Percentiles rank a stretch among this genome's conserved stretches.
Evolutionary conservation across 2,113 vertebrate species (phyloP).

Genomic region (Leucopternis melanops): DNA sequence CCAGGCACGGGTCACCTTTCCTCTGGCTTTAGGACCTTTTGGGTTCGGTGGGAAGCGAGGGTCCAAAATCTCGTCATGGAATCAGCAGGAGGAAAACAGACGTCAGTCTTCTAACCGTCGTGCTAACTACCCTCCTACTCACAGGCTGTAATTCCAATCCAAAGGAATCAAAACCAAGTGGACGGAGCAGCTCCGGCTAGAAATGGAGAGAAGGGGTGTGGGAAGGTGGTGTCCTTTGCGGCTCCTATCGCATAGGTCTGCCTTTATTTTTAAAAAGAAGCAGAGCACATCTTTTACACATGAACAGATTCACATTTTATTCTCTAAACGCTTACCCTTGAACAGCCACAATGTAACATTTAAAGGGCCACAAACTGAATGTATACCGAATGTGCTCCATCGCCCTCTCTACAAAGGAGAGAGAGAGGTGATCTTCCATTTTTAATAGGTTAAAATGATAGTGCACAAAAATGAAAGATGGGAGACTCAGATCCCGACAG

Average conservation of each 20-base stretch:
- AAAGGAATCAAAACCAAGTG: background rate
- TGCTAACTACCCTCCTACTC: background rate
- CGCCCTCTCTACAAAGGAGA: background rate
- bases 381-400: background rate
- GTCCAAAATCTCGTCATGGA: background rate
- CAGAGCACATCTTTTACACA: background rate
- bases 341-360: background rate
- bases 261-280: background rate
- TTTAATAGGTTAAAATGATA: background rate
- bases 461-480: background rate
- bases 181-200: background rate
- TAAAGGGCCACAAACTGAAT: background rate
- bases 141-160: background rate
- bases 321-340: background rate
- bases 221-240: background rate
- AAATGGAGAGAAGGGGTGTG: background rate
- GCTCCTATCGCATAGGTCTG: background rate
- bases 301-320: background rate
- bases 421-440: background rate
- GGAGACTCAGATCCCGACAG: background rate
- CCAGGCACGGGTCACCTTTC: background rate
- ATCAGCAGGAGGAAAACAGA: background rate
- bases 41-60: background rate
- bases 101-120: rapidly evolving
- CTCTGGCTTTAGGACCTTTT: background rate